These are phyloP conservation scores for Gymnocheta viridis DNA, from an alignment of 2,888 invertebrate genomes.

Conservation along the genomic window DNA sequence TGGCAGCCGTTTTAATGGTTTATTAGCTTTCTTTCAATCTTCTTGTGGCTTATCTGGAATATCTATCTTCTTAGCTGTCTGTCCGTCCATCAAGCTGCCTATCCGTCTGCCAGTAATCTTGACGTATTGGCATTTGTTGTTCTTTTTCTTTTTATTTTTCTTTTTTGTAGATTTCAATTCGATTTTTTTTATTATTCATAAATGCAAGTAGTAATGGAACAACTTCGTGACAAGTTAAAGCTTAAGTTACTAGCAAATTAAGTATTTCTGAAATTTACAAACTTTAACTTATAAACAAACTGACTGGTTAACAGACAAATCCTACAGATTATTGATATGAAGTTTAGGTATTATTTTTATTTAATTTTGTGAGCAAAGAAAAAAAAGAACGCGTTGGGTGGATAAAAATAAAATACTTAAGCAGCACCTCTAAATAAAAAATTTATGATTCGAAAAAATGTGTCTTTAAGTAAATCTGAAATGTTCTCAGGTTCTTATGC, in stretches of 20 bases:
- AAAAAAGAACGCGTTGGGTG: background rate
- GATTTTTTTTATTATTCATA: background rate
- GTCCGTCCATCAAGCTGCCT: constrained; percentile 32
- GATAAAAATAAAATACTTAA: background rate
- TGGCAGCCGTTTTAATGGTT: constrained; percentile 63
- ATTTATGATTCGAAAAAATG: no score
- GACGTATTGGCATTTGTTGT: constrained; percentile 46
- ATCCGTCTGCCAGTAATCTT: constrained; percentile 36
- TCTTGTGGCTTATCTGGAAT: constrained; percentile 42
- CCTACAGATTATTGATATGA: constrained; percentile 28
- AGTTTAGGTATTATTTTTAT: background rate
- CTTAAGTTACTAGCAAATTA: constrained; percentile 39
- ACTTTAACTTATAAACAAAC: background rate
- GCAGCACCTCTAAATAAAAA: background rate
- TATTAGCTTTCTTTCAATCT: constrained; percentile 51
- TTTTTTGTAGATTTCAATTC: constrained; percentile 1
- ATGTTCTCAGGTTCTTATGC: no score
- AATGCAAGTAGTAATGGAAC: constrained; percentile 21
- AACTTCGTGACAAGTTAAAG: constrained; percentile 55
- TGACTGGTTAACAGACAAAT: background rate
- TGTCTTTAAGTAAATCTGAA: no score
- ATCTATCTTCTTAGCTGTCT: constrained; percentile 20
- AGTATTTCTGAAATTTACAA: constrained; percentile 18
- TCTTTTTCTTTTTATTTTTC: background rate
- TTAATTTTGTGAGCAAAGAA: background rate